Conservation (phyloP, 2,797 vertebrate genomes). For the Megaceryle alcyon region DNA sequence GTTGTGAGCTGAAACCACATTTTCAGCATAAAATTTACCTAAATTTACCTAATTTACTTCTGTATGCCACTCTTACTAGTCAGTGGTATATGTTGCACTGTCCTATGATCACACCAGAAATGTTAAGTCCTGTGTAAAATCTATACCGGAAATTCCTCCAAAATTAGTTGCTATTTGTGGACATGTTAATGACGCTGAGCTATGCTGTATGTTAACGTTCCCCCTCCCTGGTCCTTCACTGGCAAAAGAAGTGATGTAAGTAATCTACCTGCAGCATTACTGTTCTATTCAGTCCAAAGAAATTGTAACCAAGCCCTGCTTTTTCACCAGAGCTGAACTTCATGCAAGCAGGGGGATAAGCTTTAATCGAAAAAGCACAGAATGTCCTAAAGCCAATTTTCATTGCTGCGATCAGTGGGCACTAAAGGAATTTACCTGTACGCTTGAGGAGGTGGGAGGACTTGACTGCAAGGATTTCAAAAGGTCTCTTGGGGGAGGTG, state of each 20-base stretch:
- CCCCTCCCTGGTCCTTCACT: neutral
- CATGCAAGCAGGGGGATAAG: neutral
- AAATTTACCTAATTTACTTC: neutral
- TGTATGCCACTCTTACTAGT: neutral
- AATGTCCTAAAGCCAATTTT: neutral
- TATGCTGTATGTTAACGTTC: neutral
- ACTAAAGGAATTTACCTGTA: slow-evolving; percentile 70
- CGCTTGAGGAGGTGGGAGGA: slow-evolving; percentile 24
- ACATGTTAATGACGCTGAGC: neutral
- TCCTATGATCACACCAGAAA: neutral
- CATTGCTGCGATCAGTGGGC: neutral
- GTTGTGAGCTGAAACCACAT: neutral
- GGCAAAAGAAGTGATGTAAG: neutral
- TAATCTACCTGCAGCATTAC: neutral
- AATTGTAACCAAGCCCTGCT: neutral
- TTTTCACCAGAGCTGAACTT: neutral
- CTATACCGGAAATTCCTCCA: neutral
- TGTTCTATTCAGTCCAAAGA: neutral
- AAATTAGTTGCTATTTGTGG: neutral
- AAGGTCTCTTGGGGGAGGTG: slow-evolving; percentile 50
- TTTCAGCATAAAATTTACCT: neutral
- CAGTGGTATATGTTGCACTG: neutral
- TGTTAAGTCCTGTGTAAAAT: neutral
- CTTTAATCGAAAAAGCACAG: neutral
- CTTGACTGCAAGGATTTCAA: slow-evolving; percentile 57